A percentile compares a stretch with the other conserved stretches of the same genome.
phyloP scores from a whole-genome alignment of 1,140 invertebrate species.

The Bacillus rossius region DNA sequence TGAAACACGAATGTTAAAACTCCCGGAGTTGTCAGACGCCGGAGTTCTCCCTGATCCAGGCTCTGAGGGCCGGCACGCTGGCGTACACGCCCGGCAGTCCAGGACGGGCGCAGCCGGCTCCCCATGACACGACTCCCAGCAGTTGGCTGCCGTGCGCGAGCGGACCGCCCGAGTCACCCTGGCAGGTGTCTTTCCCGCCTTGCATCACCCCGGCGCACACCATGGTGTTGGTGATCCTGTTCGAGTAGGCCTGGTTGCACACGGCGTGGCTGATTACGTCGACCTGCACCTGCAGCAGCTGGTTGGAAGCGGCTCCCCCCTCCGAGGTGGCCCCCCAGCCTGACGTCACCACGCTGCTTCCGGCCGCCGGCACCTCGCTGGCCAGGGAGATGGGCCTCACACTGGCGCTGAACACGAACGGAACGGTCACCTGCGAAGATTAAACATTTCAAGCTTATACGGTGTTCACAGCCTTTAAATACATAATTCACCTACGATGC shows the following conservation, averaged over 20 bases:
- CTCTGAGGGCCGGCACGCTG: constrained; percentile 43
- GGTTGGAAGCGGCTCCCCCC: not conserved
- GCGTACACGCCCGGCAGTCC: constrained; percentile 56
- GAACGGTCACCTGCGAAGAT: not conserved
- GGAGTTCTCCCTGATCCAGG: constrained; percentile 40
- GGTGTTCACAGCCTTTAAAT: too few species aligned
- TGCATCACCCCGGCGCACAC: constrained; percentile 34
- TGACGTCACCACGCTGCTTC: not conserved
- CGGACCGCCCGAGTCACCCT: constrained; percentile 53
- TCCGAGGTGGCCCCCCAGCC: not conserved
- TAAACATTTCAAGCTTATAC: too few species aligned
- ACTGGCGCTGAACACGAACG: not conserved
- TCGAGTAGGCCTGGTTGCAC: constrained; percentile 18
- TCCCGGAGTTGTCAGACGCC: not conserved
- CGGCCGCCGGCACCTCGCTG: not conserved
- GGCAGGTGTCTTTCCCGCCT: constrained; percentile 26
- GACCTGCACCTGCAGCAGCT: constrained; percentile 3
- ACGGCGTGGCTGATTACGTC: not conserved
- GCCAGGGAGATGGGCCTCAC: not conserved
- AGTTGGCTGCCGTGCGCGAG: constrained; percentile 44
- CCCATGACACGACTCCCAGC: constrained; percentile 65
- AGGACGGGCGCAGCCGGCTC: constrained; percentile 54
- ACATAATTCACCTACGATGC: too few species aligned
- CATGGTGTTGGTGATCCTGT: constrained; percentile 20
- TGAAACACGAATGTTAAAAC: too few species aligned